Conservation (phyloP, 2,113 vertebrate genomes). For the Promerops cafer region DNA sequence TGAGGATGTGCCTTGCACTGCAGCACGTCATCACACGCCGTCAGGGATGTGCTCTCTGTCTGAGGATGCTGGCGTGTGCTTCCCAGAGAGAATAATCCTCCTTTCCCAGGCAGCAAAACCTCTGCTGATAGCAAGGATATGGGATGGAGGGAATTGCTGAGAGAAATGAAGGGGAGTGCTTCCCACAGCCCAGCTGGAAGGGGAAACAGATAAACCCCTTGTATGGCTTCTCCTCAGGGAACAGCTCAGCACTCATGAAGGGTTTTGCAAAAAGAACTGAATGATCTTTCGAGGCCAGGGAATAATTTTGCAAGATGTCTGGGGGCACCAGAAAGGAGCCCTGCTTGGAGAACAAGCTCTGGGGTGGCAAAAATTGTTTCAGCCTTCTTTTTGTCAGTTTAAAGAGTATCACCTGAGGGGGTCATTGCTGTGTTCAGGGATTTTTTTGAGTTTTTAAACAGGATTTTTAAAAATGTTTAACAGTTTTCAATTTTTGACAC, state of each 20-base stretch:
- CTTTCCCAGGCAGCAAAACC: neutral
- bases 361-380: neutral
- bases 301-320: neutral
- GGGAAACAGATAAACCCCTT: neutral
- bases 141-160: neutral
- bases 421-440: neutral
- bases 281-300: rapidly evolving
- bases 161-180: neutral
- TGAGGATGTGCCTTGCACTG: neutral
- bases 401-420: neutral
- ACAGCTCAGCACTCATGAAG: neutral
- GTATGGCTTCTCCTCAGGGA: neutral
- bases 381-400: neutral
- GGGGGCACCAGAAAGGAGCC: neutral
- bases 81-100: neutral
- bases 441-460: neutral
- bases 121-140: neutral
- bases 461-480: neutral
- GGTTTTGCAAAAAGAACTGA: neutral
- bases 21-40: rapidly evolving
- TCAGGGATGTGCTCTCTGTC: neutral
- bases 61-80: rapidly evolving
- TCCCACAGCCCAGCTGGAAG: neutral
- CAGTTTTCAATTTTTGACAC: neutral
- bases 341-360: neutral